A percentile compares a stretch with the other conserved stretches of the same genome.
Evolutionary conservation across 1,140 invertebrate genomes (phyloP).

Genomic region (Goniozus legneri): DNA sequence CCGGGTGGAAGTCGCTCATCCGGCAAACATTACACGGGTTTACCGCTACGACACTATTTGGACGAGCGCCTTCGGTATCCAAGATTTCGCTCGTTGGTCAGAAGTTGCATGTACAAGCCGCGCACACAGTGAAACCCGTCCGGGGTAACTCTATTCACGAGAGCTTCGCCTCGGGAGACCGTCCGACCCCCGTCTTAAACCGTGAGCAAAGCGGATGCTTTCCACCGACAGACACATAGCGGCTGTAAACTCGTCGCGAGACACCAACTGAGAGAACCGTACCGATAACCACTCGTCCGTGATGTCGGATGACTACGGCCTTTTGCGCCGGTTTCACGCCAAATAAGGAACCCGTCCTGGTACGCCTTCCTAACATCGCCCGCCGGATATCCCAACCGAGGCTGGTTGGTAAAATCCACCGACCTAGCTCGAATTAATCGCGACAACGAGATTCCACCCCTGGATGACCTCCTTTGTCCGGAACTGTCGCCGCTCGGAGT

Average conservation of each 20-base stretch:
- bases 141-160: constrained; percentile 34
- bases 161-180: constrained; percentile 25
- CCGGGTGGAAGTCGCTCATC: constrained; percentile 35
- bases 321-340: constrained; percentile 24
- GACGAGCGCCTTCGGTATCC: constrained; percentile 23
- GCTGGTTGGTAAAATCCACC: no score
- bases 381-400: no score
- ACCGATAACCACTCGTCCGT: constrained; percentile 29
- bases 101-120: constrained; percentile 12
- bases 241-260: constrained; percentile 21
- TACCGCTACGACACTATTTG: constrained; percentile 24
- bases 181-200: constrained; percentile 26
- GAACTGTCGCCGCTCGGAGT: no score
- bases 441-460: no score
- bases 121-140: constrained; percentile 18
- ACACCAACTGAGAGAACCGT: constrained; percentile 21
- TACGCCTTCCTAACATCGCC: constrained; percentile 10
- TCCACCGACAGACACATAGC: constrained; percentile 18
- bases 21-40: constrained; percentile 42
- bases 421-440: no score
- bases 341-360: constrained; percentile 22
- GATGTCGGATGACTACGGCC: constrained; percentile 25
- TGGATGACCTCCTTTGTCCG: no score
- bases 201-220: constrained; percentile 22
- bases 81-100: constrained; percentile 32